phyloP scores from a whole-genome alignment of 2,113 vertebrate genomes.

The Nothobranchius furzeri region DNA sequence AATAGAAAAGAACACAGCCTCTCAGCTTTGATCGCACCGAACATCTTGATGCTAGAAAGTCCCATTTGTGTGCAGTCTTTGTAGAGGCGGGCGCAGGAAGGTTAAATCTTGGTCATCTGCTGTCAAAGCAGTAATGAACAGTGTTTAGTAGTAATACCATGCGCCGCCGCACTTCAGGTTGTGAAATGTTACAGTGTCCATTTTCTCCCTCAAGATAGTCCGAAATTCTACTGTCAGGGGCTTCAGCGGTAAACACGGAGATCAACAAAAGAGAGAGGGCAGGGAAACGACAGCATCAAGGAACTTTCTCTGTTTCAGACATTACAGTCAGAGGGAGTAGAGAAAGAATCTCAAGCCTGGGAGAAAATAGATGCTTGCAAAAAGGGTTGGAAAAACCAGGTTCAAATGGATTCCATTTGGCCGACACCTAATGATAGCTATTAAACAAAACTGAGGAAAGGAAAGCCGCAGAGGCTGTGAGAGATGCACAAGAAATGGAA shows the following conservation, averaged over 20 bases:
- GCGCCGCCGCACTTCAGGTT: constrained; percentile 53
- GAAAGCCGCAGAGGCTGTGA: constrained; percentile 10
- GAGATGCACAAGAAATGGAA: background rate
- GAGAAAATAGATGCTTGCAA: constrained; percentile 53
- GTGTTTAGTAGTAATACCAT: constrained; percentile 62
- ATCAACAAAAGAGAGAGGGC: background rate
- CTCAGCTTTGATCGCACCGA: constrained; percentile 33
- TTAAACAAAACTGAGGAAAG: constrained; percentile 60
- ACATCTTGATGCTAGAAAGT: constrained; percentile 31
- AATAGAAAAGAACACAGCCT: constrained; percentile 26
- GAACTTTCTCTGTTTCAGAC: constrained; percentile 57
- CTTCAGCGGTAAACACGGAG: constrained; percentile 48
- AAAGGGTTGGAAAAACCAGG: constrained; percentile 42
- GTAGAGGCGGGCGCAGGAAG: constrained; percentile 38
- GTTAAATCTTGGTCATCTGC: constrained; percentile 53
- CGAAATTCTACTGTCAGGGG: constrained; percentile 48
- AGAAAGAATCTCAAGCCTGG: constrained; percentile 47
- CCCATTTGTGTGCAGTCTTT: constrained; percentile 25
- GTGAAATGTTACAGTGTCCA: constrained; percentile 70
- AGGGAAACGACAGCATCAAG: constrained; percentile 45
- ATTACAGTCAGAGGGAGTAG: constrained; percentile 56
- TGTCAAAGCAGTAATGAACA: constrained; percentile 62
- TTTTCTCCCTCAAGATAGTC: constrained; percentile 48
- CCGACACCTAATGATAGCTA: constrained; percentile 65
- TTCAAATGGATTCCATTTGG: constrained; percentile 64